These are phyloP conservation scores for Trimorus sp. DNA, from an alignment of 2,888 invertebrate genomes.

Conservation along the genomic window DNA sequence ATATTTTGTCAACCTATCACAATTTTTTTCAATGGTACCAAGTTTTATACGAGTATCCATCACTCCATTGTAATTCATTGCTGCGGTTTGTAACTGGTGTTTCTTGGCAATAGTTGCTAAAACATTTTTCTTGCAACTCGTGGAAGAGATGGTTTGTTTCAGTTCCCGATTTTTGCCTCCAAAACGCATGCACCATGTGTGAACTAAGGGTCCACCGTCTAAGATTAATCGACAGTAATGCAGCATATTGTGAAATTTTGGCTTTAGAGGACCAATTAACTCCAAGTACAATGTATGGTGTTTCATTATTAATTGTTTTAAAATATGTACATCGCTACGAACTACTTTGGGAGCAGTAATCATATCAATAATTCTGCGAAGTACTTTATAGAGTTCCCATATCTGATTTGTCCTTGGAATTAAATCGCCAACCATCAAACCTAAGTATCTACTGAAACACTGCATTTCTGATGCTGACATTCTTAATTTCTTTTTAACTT, in stretches of 20 bases:
- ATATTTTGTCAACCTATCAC: neutral
- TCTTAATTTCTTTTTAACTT: too few species aligned
- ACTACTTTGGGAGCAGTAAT: slow-evolving; percentile 34
- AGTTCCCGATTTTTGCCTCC: slow-evolving; percentile 37
- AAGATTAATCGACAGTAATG: slow-evolving; percentile 22
- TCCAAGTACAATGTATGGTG: slow-evolving; percentile 23
- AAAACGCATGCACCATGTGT: slow-evolving; percentile 27
- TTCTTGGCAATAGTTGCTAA: slow-evolving; percentile 25
- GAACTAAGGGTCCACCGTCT: slow-evolving; percentile 31
- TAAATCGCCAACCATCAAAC: slow-evolving; percentile 47
- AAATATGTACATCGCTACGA: slow-evolving; percentile 11
- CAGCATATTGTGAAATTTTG: slow-evolving; percentile 41
- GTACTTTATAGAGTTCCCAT: too few species aligned
- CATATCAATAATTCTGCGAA: slow-evolving; percentile 32
- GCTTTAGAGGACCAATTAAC: slow-evolving; percentile 20
- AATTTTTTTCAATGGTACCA: slow-evolving; percentile 3
- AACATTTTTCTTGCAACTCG: slow-evolving; percentile 26
- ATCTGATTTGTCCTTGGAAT: slow-evolving; percentile 18
- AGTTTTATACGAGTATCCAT: slow-evolving; percentile 3
- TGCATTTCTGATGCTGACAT: too few species aligned
- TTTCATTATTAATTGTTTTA: slow-evolving; percentile 10
- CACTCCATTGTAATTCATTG: slow-evolving; percentile 16
- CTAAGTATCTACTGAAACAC: too few species aligned
- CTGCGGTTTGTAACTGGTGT: slow-evolving; percentile 22
- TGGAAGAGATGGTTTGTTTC: slow-evolving; percentile 17